Evolutionary conservation across 2,113 vertebrate species (phyloP).

Genomic region (Hippocampus guttulatus): DNA sequence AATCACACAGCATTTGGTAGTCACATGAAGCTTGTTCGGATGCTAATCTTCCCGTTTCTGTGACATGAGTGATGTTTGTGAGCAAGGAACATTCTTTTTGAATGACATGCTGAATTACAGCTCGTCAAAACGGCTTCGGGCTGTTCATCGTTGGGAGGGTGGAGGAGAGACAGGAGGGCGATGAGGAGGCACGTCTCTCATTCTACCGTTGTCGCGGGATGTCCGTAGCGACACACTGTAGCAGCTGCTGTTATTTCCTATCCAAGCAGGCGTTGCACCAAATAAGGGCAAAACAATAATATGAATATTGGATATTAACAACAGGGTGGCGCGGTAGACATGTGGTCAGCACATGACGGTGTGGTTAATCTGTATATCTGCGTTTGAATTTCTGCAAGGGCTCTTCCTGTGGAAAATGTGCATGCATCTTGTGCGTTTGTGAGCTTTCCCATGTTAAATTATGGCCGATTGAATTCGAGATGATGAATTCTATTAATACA

Average conservation of each 20-base stretch:
- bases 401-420: neutral
- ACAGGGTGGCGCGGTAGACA: neutral
- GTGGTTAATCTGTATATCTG: neutral
- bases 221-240: constrained; percentile 23
- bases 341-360: neutral
- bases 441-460: neutral
- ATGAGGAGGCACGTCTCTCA: neutral
- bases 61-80: constrained; percentile 1
- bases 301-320: neutral
- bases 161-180: neutral
- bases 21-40: constrained; percentile 10
- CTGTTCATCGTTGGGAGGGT: constrained; percentile 1
- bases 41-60: constrained; percentile 1
- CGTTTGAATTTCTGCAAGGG: neutral
- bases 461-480: neutral
- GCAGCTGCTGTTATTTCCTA: neutral
- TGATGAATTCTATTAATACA: neutral
- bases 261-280: neutral
- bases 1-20: neutral
- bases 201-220: constrained; percentile 7
- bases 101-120: neutral
- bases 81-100: constrained; percentile 3
- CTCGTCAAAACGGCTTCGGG: neutral
- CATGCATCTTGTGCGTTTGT: neutral
- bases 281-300: constrained; percentile 3